Conservation (phyloP, 2,797 vertebrate genomes). For the Sebastes alutus region DNA sequence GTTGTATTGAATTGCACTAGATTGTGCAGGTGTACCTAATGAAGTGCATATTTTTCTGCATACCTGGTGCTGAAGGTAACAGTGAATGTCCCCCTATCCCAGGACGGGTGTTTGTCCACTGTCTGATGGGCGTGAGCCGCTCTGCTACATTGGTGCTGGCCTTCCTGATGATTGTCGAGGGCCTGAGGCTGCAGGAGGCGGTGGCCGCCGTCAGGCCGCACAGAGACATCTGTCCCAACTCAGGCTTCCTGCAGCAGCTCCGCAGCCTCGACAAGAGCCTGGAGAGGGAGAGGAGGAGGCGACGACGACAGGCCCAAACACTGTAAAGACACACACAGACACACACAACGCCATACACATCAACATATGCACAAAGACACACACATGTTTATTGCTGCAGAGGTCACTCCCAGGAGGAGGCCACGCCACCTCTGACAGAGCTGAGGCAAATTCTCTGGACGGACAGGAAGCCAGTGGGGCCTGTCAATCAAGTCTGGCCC, state of each 20-base stretch:
- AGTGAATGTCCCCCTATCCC: constrained; percentile 15
- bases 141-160: constrained; percentile 90
- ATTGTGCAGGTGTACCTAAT: too few relatives aligned
- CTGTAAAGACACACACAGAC: constrained; percentile 55
- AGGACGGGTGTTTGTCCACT: constrained; percentile 93
- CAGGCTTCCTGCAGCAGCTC: constrained; percentile 89
- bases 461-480: constrained; percentile 61
- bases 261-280: constrained; percentile 79
- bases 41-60: too few relatives aligned
- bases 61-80: constrained; percentile 5
- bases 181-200: constrained; percentile 85
- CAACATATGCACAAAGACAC: not conserved
- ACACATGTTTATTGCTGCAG: constrained; percentile 46
- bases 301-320: constrained; percentile 69
- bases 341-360: not conserved
- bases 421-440: constrained; percentile 68
- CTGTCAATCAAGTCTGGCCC: constrained; percentile 89
- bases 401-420: constrained; percentile 26
- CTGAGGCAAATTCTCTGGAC: constrained; percentile 83
- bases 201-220: constrained; percentile 83
- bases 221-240: constrained; percentile 90
- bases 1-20: too few relatives aligned
- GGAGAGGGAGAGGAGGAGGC: constrained; percentile 70
- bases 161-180: constrained; percentile 92
- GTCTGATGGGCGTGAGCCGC: constrained; percentile 93